These are phyloP conservation scores for Exephanes ischioxanthus DNA, from an alignment of 2,888 invertebrate species.

Conservation along the genomic window DNA sequence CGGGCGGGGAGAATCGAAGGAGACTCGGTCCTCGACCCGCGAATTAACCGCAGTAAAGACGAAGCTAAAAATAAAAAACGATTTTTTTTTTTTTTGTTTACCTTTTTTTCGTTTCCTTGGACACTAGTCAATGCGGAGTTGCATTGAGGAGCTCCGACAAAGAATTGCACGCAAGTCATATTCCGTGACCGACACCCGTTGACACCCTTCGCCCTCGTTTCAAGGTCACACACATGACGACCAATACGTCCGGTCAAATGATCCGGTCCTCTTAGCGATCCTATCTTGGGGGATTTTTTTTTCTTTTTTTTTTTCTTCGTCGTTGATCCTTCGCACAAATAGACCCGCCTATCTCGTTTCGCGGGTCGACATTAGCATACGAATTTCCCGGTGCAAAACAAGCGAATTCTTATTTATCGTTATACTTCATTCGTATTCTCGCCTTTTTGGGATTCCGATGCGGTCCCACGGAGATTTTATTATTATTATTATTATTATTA, in stretches of 20 bases:
- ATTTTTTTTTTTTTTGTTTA: neutral
- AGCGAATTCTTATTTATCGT: constrained; percentile 28
- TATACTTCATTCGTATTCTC: constrained; percentile 30
- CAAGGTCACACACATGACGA: constrained; percentile 30
- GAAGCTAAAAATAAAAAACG: constrained; percentile 35
- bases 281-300: constrained; percentile 5
- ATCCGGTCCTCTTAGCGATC: constrained; percentile 51
- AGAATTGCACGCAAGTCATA: neutral
- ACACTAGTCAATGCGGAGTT: neutral
- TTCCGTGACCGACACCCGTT: neutral
- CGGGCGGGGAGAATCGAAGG: constrained; percentile 54
- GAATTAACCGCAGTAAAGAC: constrained; percentile 21
- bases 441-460: constrained; percentile 39
- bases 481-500: neutral
- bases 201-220: constrained; percentile 4
- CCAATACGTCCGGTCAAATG: constrained; percentile 25
- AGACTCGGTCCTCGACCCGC: constrained; percentile 62
- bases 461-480: neutral
- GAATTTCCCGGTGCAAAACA: constrained; percentile 39
- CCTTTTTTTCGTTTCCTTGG: neutral
- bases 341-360: constrained; percentile 40
- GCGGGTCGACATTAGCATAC: constrained; percentile 38
- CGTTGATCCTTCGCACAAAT: constrained; percentile 21
- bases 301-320: neutral
- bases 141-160: neutral